Evolutionary conservation across 2,888 invertebrate genomes (phyloP).

Genomic region (Phaonia tiefii): DNA sequence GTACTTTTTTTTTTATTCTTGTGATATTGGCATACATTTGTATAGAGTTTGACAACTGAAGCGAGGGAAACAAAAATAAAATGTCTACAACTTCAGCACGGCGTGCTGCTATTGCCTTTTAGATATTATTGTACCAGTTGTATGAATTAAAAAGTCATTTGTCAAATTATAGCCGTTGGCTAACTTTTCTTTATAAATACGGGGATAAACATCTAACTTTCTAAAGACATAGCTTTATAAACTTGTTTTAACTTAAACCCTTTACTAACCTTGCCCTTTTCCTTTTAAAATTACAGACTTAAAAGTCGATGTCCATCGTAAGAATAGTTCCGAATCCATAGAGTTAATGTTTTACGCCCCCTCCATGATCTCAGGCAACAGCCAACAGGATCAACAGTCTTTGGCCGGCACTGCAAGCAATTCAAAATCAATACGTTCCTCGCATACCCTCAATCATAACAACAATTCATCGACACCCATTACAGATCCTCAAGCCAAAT

Average conservation of each 20-base stretch:
- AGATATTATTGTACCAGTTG: too few relatives aligned
- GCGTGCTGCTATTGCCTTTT: too few relatives aligned
- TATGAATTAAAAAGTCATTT: too few relatives aligned
- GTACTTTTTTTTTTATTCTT: too few relatives aligned
- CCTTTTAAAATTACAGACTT: constrained; percentile 86
- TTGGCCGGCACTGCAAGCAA: constrained; percentile 74
- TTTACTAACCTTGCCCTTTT: neutral
- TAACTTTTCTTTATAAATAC: too few relatives aligned
- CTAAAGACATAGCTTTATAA: too few relatives aligned
- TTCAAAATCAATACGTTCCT: constrained; percentile 75
- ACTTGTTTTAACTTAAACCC: constrained; percentile 4
- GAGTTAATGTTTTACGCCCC: constrained; percentile 85
- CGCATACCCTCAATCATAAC: constrained; percentile 54
- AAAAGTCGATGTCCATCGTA: constrained; percentile 95
- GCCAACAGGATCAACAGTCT: constrained; percentile 77
- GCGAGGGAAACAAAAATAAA: too few relatives aligned
- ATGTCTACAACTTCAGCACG: too few relatives aligned
- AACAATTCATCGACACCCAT: constrained; percentile 49
- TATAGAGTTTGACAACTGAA: too few relatives aligned
- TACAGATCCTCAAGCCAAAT: constrained; percentile 71
- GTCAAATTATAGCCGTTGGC: too few relatives aligned
- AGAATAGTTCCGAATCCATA: constrained; percentile 93
- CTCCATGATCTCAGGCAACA: constrained; percentile 73
- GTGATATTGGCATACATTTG: too few relatives aligned
- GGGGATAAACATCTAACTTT: too few relatives aligned